These are phyloP conservation scores for Oasisia sp. DNA, from an alignment of 2,888 invertebrate genomes.

Conservation along the genomic window DNA sequence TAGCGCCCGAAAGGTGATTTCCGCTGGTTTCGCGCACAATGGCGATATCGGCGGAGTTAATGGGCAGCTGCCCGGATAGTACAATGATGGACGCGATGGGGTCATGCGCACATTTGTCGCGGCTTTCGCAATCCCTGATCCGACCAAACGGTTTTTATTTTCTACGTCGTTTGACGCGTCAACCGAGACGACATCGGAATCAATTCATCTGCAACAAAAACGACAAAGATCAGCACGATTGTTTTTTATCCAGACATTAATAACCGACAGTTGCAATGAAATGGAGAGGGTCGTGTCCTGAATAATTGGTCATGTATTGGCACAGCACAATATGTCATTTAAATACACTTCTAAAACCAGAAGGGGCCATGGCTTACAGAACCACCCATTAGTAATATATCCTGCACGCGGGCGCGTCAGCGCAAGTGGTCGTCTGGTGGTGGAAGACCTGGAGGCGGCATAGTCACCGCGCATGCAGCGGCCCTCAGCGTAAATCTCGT, in stretches of 20 bases:
- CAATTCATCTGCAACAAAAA: background rate
- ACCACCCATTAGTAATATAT: too few species aligned
- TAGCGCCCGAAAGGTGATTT: background rate
- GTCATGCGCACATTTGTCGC: background rate
- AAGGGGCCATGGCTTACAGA: too few species aligned
- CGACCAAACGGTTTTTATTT: background rate
- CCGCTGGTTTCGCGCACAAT: background rate
- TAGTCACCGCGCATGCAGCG: too few species aligned
- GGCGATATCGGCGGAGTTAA: background rate
- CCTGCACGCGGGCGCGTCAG: too few species aligned
- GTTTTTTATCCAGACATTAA: background rate
- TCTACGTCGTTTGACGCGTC: background rate
- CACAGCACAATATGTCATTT: too few species aligned
- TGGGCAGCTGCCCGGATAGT: background rate
- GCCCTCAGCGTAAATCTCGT: too few species aligned
- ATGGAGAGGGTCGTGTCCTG: conserved; percentile 20
- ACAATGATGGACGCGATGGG: background rate
- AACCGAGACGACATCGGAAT: background rate
- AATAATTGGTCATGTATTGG: too few species aligned
- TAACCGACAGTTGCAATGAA: background rate
- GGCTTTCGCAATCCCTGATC: background rate
- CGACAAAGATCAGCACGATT: background rate
- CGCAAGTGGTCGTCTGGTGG: too few species aligned
- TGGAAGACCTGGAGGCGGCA: too few species aligned
- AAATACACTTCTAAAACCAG: too few species aligned